Evolutionary conservation across 2,113 vertebrate species (phyloP).

Genomic region (Lamprologus callipterus): DNA sequence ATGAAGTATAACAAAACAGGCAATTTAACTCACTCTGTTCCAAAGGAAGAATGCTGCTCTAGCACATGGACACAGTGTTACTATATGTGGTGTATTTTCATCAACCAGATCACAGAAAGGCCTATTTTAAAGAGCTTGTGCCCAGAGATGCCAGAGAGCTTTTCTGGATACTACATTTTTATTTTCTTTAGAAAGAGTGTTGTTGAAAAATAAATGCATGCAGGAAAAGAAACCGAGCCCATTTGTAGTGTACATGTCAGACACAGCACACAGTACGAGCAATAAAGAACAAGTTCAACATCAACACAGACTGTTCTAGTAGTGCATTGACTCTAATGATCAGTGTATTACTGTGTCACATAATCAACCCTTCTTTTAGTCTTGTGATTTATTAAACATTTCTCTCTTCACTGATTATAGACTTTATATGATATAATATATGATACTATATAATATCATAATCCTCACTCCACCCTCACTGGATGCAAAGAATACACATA

Average conservation of each 20-base stretch:
- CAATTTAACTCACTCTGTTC: neutral
- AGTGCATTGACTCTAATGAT: neutral
- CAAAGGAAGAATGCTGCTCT: neutral
- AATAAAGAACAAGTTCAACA: neutral
- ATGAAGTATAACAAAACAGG: neutral
- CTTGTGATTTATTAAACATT: neutral
- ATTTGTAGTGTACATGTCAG: neutral
- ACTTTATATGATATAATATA: neutral
- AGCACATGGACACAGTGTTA: neutral
- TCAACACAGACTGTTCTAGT: neutral
- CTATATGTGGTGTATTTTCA: neutral
- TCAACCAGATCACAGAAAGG: neutral
- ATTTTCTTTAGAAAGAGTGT: neutral
- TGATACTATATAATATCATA: neutral
- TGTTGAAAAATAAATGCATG: neutral
- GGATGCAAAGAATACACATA: neutral
- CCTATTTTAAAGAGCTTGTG: fast-evolving
- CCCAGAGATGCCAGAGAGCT: neutral
- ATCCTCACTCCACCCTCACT: neutral
- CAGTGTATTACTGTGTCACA: neutral
- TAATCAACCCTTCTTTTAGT: neutral
- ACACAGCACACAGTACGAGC: fast-evolving
- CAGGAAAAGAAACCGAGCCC: neutral
- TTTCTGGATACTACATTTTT: neutral
- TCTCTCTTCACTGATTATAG: neutral